phyloP scores from a whole-genome alignment of 2,113 vertebrate species.

The Pseudorhombus dupliciocellatus region DNA sequence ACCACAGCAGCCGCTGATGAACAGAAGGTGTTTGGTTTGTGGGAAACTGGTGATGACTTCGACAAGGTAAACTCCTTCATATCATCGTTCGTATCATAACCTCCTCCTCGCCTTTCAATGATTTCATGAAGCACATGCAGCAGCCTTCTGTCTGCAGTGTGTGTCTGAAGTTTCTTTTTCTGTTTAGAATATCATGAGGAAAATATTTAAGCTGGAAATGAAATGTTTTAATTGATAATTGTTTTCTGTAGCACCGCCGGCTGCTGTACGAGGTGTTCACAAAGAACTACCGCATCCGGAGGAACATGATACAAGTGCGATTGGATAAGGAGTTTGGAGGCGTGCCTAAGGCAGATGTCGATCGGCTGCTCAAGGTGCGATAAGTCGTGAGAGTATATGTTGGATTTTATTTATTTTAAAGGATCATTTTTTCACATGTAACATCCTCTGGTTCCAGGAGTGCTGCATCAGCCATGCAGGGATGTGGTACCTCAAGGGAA shows the following conservation, averaged over 20 bases:
- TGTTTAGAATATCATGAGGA: neutral
- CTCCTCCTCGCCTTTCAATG: neutral
- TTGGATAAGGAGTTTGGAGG: slow-evolving; percentile 90
- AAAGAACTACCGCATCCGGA: slow-evolving; percentile 90
- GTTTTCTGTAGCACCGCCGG: slow-evolving; percentile 85
- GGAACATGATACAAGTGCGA: slow-evolving; percentile 86
- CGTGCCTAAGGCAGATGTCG: slow-evolving; percentile 88
- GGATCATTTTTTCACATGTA: neutral
- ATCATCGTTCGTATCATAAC: neutral
- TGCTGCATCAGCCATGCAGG: slow-evolving; percentile 93
- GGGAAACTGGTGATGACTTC: slow-evolving; percentile 91
- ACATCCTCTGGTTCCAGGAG: slow-evolving; percentile 81
- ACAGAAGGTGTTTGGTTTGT: slow-evolving; percentile 96
- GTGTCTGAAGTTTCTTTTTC: neutral
- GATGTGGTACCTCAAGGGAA: slow-evolving; percentile 99
- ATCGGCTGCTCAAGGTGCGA: slow-evolving; percentile 91
- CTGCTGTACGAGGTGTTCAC: slow-evolving; percentile 93
- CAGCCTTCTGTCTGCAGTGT: too few species aligned
- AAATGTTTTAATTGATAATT: neutral
- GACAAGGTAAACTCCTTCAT: slow-evolving; percentile 86
- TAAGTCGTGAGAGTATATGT: rapidly evolving
- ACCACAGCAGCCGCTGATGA: slow-evolving; percentile 90
- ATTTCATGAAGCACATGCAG: neutral
- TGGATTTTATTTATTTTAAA: neutral
- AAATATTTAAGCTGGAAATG: neutral